Evolutionary conservation across 2,888 invertebrate species (phyloP).

Genomic region (Girardia tigrina): DNA sequence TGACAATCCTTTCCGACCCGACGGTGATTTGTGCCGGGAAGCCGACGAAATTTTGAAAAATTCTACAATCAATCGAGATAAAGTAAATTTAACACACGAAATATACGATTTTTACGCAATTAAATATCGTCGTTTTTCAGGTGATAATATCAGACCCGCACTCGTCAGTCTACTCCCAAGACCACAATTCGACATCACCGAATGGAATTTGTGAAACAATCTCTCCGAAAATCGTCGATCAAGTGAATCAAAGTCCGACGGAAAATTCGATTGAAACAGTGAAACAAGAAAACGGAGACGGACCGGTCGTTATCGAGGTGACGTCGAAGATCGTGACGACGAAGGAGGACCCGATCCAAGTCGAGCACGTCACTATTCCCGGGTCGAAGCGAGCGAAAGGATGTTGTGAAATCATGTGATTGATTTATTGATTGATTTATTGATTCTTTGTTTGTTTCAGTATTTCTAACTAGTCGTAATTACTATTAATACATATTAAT

Average conservation of each 20-base stretch:
- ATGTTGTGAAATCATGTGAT: slow-evolving; percentile 3
- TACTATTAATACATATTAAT: too few species aligned
- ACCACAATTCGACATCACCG: neutral
- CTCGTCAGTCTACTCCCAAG: neutral
- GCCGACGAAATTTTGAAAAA: slow-evolving; percentile 1
- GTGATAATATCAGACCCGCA: slow-evolving; percentile 4
- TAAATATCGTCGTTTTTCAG: neutral
- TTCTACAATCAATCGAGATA: neutral
- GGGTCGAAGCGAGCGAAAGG: neutral
- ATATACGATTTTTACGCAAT: neutral
- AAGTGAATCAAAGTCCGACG: neutral
- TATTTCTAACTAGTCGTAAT: too few species aligned
- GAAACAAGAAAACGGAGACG: slow-evolving; percentile 11
- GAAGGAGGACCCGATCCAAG: neutral
- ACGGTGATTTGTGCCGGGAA: slow-evolving; percentile 2
- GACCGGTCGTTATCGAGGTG: neutral
- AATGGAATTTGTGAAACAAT: neutral
- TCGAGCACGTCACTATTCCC: slow-evolving; percentile 4
- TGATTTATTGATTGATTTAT: neutral
- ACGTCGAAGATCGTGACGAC: neutral
- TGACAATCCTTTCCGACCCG: neutral
- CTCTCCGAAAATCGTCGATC: neutral
- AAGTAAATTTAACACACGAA: too few species aligned
- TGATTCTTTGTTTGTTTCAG: slow-evolving; percentile 17
- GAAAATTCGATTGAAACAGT: neutral